Percentiles rank a stretch among this genome's conserved stretches.
phyloP scores from a whole-genome alignment of 2,888 invertebrate genomes.

The Zaprionus lineosus region DNA sequence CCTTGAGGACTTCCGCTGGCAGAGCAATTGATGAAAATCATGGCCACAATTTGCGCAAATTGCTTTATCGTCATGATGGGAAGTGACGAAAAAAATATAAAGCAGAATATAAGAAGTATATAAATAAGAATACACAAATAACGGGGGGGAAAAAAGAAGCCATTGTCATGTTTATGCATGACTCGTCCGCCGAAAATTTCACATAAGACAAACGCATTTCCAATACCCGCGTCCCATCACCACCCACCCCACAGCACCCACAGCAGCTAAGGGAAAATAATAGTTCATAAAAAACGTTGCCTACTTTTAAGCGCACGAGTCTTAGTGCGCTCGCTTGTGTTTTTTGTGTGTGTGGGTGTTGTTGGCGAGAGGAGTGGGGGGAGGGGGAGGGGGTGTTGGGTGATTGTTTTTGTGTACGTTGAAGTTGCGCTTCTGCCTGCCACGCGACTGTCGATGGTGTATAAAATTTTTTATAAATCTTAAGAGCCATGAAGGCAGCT shows the following conservation, averaged over 20 bases:
- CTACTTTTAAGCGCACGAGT: not conserved
- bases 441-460: slow-evolving; percentile 23
- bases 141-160: no score
- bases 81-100: slow-evolving; percentile 4
- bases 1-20: slow-evolving; percentile 36
- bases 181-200: not conserved
- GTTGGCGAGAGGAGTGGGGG: no score
- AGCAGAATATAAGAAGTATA: not conserved
- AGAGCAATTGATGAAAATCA: slow-evolving; percentile 74
- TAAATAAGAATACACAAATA: slow-evolving; percentile 1
- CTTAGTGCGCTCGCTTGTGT: not conserved
- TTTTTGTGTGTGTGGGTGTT: not conserved
- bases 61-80: slow-evolving; percentile 49
- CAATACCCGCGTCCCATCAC: not conserved
- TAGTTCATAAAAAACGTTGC: not conserved
- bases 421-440: not conserved
- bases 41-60: slow-evolving; percentile 66
- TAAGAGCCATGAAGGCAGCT: slow-evolving; percentile 13
- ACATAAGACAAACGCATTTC: not conserved
- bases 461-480: slow-evolving; percentile 41
- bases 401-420: not conserved
- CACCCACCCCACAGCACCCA: no score
- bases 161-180: slow-evolving; percentile 54
- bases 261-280: no score
- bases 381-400: no score